A percentile compares a stretch with the other conserved stretches of the same genome.
phyloP scores from a whole-genome alignment of 37 sponge, comb jelly and placozoan genomes.

The Amphimedon queenslandica region DNA sequence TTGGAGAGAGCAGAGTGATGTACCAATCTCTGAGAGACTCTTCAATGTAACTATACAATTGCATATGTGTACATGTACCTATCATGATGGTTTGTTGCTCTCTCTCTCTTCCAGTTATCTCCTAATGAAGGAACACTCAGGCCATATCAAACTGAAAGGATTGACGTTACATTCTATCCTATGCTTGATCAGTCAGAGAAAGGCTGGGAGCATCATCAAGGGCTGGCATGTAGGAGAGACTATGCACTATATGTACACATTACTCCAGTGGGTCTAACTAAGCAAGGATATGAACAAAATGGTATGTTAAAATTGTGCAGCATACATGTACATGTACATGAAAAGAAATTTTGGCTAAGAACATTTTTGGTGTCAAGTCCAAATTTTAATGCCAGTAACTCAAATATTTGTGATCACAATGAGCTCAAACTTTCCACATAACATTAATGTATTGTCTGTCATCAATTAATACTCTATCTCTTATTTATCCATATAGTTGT shows the following conservation, averaged over 20 bases:
- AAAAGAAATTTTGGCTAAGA: no score
- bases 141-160: conserved; percentile 44
- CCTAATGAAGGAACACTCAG: conserved; percentile 47
- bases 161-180: conserved; percentile 52
- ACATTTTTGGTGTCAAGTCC: no score
- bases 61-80: conserved; percentile 7
- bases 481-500: not conserved
- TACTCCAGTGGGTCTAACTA: conserved; percentile 8
- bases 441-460: no score
- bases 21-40: conserved; percentile 4
- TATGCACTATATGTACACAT: conserved; percentile 56
- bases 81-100: not conserved
- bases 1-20: conserved; percentile 31
- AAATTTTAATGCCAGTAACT: no score
- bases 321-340: no score
- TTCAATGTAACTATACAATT: conserved; percentile 1
- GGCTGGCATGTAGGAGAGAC: conserved; percentile 30
- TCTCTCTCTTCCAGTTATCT: conserved; percentile 2
- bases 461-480: not conserved
- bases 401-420: no score
- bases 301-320: conserved; percentile 1
- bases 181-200: not conserved
- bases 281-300: not conserved
- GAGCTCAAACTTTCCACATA: no score
- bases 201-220: conserved; percentile 57